Percentiles rank a stretch among this genome's conserved stretches.
These are phyloP conservation scores for Epinephelus malabaricus DNA, from an alignment of 2,797 vertebrate species.

Conservation along the genomic window DNA sequence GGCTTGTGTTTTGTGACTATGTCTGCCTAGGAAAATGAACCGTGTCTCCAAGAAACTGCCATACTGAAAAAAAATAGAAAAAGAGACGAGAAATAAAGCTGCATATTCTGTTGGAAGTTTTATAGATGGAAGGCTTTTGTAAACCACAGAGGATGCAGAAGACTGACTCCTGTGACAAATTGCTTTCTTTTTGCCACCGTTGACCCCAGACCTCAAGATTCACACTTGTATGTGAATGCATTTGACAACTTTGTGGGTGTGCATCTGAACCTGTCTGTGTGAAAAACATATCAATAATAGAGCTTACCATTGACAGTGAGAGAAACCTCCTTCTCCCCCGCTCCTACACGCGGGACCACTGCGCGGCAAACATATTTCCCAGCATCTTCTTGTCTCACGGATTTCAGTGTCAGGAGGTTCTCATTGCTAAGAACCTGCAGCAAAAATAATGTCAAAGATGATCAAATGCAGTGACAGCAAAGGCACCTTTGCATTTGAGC, in stretches of 20 bases:
- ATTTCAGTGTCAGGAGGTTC: slow-evolving; percentile 94
- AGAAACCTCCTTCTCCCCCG: slow-evolving; percentile 94
- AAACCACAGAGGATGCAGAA: slow-evolving; percentile 41
- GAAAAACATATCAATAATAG: slow-evolving; percentile 41
- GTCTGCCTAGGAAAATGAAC: slow-evolving; percentile 43
- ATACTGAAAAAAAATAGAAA: slow-evolving; percentile 7
- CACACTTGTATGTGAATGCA: slow-evolving; percentile 34
- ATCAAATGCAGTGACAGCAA: slow-evolving; percentile 61
- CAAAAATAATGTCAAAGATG: slow-evolving; percentile 62
- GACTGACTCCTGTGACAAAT: slow-evolving; percentile 62
- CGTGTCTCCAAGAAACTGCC: slow-evolving; percentile 6
- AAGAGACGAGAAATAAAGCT: not conserved
- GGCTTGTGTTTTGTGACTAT: slow-evolving; percentile 25
- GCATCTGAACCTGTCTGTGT: slow-evolving; percentile 31
- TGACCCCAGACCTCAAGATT: slow-evolving; percentile 60
- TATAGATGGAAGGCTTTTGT: slow-evolving; percentile 19
- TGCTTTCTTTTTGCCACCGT: slow-evolving; percentile 49
- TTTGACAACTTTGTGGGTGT: slow-evolving; percentile 43
- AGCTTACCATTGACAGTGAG: slow-evolving; percentile 96
- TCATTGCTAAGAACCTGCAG: slow-evolving; percentile 97
- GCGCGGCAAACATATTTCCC: slow-evolving; percentile 98
- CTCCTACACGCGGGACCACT: slow-evolving; percentile 95
- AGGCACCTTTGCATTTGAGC: slow-evolving; percentile 59
- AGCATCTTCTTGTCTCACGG: slow-evolving; percentile 96
- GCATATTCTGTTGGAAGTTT: slow-evolving; percentile 28